A percentile compares a stretch with the other conserved stretches of the same genome.
Evolutionary conservation across 2,113 vertebrate genomes (phyloP).

Genomic region (Paradoxurus hermaphroditus): DNA sequence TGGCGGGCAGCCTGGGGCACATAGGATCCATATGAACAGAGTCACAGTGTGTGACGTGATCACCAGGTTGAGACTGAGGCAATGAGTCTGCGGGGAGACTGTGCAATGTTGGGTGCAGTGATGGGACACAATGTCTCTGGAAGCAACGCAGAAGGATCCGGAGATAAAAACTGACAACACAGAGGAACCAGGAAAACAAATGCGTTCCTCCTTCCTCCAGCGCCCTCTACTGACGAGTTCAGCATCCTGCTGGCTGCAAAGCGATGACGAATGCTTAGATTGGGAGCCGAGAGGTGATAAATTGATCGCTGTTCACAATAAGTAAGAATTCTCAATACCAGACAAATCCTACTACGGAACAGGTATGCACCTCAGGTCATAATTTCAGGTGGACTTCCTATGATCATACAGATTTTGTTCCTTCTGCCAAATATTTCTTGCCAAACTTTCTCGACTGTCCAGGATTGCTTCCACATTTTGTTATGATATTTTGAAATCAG

Average conservation of each 20-base stretch:
- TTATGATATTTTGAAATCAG: neutral
- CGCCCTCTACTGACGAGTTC: conserved; percentile 31
- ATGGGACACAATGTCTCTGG: neutral
- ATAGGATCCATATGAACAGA: neutral
- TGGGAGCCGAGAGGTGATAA: neutral
- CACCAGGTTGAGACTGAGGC: neutral
- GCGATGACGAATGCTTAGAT: neutral
- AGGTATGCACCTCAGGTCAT: neutral
- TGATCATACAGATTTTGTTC: neutral
- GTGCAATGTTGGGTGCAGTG: fast-evolving
- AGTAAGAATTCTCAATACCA: neutral
- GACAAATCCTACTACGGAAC: neutral
- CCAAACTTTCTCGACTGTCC: neutral
- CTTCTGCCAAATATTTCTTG: neutral
- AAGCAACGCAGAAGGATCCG: neutral
- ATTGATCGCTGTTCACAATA: neutral
- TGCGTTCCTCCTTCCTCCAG: neutral
- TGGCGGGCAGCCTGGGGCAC: neutral
- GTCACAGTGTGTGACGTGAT: neutral
- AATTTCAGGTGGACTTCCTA: neutral
- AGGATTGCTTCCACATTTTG: neutral
- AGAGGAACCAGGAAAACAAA: neutral
- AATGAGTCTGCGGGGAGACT: neutral
- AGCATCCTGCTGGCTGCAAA: neutral
- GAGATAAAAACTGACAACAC: neutral